Conservation (phyloP, 1,140 invertebrate species). For the Papilio helenus region DNA sequence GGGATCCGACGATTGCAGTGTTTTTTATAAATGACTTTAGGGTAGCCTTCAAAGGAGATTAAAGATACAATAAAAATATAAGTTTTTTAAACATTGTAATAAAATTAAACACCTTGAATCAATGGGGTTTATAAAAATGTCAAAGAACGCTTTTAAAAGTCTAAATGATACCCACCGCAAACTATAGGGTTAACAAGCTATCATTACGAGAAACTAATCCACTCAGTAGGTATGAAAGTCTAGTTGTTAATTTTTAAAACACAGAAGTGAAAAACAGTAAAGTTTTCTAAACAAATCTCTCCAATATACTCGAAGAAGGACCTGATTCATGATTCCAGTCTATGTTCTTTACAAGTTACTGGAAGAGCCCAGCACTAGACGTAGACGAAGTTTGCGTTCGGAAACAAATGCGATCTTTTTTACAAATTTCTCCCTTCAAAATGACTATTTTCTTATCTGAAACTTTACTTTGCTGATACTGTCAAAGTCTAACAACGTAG, state of each 20-base stretch:
- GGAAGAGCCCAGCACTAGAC: background rate
- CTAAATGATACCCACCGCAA: too few relatives aligned
- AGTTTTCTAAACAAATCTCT: background rate
- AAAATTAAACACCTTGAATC: background rate
- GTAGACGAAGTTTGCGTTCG: constrained; percentile 5
- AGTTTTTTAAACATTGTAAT: background rate
- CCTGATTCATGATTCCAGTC: background rate
- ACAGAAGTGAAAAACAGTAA: background rate
- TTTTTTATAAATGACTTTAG: constrained; percentile 28
- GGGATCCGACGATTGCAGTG: constrained; percentile 41
- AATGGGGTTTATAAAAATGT: background rate
- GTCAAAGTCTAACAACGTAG: background rate
- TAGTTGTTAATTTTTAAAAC: too few relatives aligned
- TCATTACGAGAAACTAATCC: too few relatives aligned
- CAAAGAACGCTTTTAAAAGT: too few relatives aligned
- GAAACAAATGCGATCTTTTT: constrained; percentile 19
- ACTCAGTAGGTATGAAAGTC: too few relatives aligned
- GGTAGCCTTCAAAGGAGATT: background rate
- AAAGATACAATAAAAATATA: background rate
- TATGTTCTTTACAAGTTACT: background rate
- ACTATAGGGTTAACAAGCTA: too few relatives aligned
- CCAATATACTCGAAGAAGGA: background rate
- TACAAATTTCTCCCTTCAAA: background rate
- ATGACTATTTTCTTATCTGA: constrained; percentile 22
- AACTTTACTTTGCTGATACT: constrained; percentile 21